phyloP scores from a whole-genome alignment of 2,797 vertebrate species.

The Bradypodion pumilum region DNA sequence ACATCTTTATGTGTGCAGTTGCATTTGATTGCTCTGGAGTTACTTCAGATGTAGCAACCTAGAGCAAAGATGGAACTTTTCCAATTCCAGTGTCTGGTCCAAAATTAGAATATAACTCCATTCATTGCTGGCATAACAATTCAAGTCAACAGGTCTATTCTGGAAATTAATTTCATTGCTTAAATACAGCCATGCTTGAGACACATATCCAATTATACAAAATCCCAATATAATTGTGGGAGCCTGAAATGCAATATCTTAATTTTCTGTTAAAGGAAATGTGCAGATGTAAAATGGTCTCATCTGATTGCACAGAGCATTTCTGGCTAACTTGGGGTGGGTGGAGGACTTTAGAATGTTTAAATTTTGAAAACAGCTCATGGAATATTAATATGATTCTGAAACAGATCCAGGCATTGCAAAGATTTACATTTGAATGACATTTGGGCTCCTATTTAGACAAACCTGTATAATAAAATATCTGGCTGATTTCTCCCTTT shows the following conservation, averaged over 20 bases:
- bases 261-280: constrained; percentile 69
- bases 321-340: constrained; percentile 51
- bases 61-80: constrained; percentile 34
- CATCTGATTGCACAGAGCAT: constrained; percentile 67
- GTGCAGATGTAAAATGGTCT: constrained; percentile 63
- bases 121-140: constrained; percentile 7
- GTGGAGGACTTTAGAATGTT: constrained; percentile 40
- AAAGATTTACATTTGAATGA: constrained; percentile 6
- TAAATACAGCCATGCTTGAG: constrained; percentile 60
- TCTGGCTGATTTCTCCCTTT: neutral
- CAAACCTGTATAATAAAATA: neutral
- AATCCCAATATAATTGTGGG: constrained; percentile 63
- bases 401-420: constrained; percentile 43
- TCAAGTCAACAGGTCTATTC: constrained; percentile 46
- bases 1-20: constrained; percentile 6
- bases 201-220: neutral
- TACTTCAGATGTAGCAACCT: neutral
- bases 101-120: constrained; percentile 33
- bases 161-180: constrained; percentile 63
- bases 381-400: constrained; percentile 51
- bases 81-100: constrained; percentile 51
- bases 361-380: constrained; percentile 66
- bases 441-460: neutral
- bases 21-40: constrained; percentile 15
- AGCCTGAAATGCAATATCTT: constrained; percentile 61